These are phyloP conservation scores for Chrosomus eos DNA, from an alignment of 2,797 vertebrate species.

Conservation along the genomic window DNA sequence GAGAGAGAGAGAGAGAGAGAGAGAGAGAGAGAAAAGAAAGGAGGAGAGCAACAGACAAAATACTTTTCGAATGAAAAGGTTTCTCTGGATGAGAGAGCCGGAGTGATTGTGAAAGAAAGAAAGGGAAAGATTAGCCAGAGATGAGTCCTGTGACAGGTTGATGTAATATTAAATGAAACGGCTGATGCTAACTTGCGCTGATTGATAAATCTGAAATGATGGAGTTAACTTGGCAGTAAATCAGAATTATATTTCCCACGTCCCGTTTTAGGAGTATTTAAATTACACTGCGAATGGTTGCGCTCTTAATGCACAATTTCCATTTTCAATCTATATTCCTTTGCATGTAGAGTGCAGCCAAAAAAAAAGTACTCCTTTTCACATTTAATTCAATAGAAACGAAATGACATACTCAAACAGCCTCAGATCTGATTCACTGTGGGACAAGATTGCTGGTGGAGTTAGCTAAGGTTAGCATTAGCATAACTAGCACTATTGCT, in stretches of 20 bases:
- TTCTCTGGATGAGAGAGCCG: conserved; percentile 42
- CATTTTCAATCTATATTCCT: conserved; percentile 27
- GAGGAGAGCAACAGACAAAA: conserved; percentile 57
- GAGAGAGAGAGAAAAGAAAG: conserved; percentile 43
- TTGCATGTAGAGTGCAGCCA: background rate
- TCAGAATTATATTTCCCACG: conserved; percentile 40
- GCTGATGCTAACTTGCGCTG: conserved; percentile 40
- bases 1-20: conserved; percentile 24
- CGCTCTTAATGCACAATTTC: conserved; percentile 24
- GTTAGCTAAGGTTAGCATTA: background rate
- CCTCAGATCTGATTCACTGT: conserved; percentile 12
- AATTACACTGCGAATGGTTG: conserved; percentile 2
- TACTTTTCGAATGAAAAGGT: conserved; percentile 47
- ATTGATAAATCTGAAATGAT: conserved; percentile 49
- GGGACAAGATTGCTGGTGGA: background rate
- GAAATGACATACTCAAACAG: conserved; percentile 8
- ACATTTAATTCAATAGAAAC: conserved; percentile 18
- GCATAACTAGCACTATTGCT: background rate
- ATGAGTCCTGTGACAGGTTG: conserved; percentile 50
- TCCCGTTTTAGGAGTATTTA: conserved; percentile 21
- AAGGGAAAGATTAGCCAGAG: conserved; percentile 21
- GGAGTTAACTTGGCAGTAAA: conserved; percentile 47
- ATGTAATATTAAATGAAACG: conserved; percentile 52
- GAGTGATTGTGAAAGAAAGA: conserved; percentile 4
- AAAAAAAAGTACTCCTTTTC: background rate